phyloP scores from a whole-genome alignment of 2,888 invertebrate species.

The Polia nebulosa region DNA sequence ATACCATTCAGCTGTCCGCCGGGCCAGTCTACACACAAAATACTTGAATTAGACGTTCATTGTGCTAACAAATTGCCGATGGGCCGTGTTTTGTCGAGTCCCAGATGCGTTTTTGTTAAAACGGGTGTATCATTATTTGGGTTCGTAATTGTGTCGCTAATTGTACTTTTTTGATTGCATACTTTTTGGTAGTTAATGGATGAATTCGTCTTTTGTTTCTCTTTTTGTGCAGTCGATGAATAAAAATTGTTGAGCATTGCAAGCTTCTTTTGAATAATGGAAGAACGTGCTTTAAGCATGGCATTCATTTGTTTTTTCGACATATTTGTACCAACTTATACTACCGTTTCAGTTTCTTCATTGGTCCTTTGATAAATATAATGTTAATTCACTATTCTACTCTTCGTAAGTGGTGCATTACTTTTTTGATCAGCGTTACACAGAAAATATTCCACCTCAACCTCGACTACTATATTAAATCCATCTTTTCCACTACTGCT shows the following conservation, averaged over 20 bases:
- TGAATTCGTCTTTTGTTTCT: conserved; percentile 15
- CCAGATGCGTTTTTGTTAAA: conserved; percentile 35
- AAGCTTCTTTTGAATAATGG: too few relatives aligned
- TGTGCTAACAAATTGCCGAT: conserved; percentile 71
- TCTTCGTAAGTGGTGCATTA: neutral
- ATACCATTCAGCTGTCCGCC: conserved; percentile 63
- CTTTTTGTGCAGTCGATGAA: neutral
- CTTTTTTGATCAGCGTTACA: conserved; percentile 11
- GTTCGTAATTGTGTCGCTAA: conserved; percentile 19
- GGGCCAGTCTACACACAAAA: conserved; percentile 56
- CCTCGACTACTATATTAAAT: conserved; percentile 22
- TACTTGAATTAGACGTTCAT: conserved; percentile 70
- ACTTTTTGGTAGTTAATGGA: conserved; percentile 1
- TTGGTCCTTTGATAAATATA: neutral
- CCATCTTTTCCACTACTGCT: conserved; percentile 17
- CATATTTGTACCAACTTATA: neutral
- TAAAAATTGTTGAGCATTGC: neutral
- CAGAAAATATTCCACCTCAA: conserved; percentile 1
- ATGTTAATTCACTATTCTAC: neutral
- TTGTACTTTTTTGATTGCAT: conserved; percentile 23
- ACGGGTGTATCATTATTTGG: conserved; percentile 35
- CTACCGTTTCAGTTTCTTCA: neutral
- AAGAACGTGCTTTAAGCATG: neutral
- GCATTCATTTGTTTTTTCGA: neutral
- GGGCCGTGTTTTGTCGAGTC: conserved; percentile 51